Evolutionary conservation across 2,888 invertebrate species (phyloP).

Genomic region (Synanthedon myopaeformis): DNA sequence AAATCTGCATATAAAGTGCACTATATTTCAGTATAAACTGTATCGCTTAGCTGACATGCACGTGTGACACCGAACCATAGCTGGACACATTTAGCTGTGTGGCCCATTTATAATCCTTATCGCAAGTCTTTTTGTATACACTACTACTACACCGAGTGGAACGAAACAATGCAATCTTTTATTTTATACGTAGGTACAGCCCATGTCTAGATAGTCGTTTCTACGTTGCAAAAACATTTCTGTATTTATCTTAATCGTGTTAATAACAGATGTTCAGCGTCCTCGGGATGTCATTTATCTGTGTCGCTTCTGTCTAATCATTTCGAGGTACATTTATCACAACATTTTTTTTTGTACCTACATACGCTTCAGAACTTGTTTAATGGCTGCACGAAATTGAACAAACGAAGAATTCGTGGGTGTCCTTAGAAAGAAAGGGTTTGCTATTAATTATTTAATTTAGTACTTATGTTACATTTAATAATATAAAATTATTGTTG

Average conservation of each 20-base stretch:
- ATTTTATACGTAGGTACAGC: slow-evolving; percentile 12
- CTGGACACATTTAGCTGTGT: not conserved
- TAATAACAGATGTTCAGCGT: slow-evolving; percentile 46
- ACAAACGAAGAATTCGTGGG: slow-evolving; percentile 11
- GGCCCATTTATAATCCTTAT: not conserved
- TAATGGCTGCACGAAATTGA: slow-evolving; percentile 7
- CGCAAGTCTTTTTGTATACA: not conserved
- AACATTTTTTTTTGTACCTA: slow-evolving; percentile 28
- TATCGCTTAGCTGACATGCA: too few relatives aligned
- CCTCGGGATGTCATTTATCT: slow-evolving; percentile 41
- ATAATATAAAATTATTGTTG: too few relatives aligned
- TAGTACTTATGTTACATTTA: too few relatives aligned
- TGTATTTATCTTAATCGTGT: slow-evolving; percentile 46
- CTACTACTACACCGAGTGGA: not conserved
- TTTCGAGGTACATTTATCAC: slow-evolving; percentile 42
- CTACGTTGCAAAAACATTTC: slow-evolving; percentile 27
- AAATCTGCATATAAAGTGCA: not conserved
- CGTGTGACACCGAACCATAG: too few relatives aligned
- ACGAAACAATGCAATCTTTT: slow-evolving; percentile 12
- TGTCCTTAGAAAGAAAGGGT: too few relatives aligned
- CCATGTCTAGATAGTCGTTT: slow-evolving; percentile 17
- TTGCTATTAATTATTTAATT: too few relatives aligned
- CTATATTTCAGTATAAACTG: too few relatives aligned
- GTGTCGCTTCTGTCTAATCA: slow-evolving; percentile 49
- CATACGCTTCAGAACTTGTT: slow-evolving; percentile 11